These are phyloP conservation scores for Actinostola sp. DNA, from an alignment of 92 coral and sea anemone species.

Conservation along the genomic window DNA sequence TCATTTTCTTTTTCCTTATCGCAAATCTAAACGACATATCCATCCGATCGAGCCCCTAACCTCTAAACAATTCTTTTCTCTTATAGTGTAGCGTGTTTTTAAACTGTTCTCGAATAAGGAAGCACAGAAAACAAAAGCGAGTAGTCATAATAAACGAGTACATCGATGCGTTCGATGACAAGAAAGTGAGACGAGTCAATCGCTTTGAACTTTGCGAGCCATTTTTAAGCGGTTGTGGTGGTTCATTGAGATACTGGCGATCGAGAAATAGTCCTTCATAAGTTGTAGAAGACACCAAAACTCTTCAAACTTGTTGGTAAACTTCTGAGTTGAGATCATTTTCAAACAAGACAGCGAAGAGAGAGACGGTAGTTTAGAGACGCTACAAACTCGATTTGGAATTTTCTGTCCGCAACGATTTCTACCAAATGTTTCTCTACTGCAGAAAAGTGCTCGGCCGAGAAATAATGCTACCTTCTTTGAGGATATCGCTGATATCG, in stretches of 20 bases:
- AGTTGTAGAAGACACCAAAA: slow-evolving; percentile 9
- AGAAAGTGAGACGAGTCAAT: background rate
- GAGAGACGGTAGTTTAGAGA: background rate
- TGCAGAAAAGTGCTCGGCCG: background rate
- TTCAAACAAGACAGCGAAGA: slow-evolving; percentile 22
- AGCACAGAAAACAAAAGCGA: slow-evolving; percentile 13
- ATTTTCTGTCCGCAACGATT: slow-evolving; percentile 2
- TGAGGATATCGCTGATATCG: slow-evolving; percentile 1
- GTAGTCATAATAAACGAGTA: slow-evolving; percentile 5
- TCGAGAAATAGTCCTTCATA: background rate
- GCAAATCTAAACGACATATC: background rate
- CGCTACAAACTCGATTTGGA: slow-evolving; percentile 5
- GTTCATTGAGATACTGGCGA: slow-evolving; percentile 3
- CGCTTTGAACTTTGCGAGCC: background rate
- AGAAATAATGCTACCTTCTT: background rate
- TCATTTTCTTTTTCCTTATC: slow-evolving; percentile 11
- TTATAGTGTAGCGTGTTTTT: background rate
- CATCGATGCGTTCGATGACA: slow-evolving; percentile 9
- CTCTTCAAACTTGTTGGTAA: background rate
- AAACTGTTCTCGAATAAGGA: slow-evolving; percentile 9
- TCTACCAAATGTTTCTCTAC: too few species aligned
- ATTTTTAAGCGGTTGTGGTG: background rate
- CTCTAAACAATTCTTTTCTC: background rate
- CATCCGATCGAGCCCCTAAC: background rate
- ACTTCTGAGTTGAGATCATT: background rate